A percentile compares a stretch with the other conserved stretches of the same genome.
phyloP scores from a whole-genome alignment of 2,888 invertebrate species.

The Xestia xanthographa region DNA sequence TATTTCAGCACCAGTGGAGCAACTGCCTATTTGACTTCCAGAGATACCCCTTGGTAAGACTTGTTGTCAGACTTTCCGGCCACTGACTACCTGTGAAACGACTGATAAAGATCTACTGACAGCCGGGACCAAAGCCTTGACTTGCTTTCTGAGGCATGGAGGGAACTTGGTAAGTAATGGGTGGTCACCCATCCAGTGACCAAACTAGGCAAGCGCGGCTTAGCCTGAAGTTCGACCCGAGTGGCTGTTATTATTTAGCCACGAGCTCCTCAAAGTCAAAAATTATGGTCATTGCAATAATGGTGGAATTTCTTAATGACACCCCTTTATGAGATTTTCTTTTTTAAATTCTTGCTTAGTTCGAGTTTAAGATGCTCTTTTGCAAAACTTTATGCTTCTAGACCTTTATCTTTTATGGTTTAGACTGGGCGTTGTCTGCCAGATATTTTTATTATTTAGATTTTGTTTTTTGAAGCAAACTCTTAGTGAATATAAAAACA shows the following conservation, averaged over 20 bases:
- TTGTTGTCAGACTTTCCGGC: neutral
- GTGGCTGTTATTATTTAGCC: too few species aligned
- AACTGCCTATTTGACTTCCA: too few species aligned
- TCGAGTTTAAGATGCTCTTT: neutral
- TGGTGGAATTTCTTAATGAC: neutral
- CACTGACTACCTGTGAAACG: neutral
- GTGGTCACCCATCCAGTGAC: too few species aligned
- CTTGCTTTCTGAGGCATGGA: too few species aligned
- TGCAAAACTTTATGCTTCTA: neutral
- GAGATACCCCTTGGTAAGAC: neutral
- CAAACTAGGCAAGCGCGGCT: too few species aligned
- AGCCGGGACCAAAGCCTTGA: neutral
- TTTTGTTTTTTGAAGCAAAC: neutral
- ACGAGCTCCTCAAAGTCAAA: too few species aligned
- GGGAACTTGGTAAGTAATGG: too few species aligned
- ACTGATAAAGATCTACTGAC: neutral
- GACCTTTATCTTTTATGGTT: neutral
- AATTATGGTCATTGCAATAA: neutral
- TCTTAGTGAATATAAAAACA: neutral
- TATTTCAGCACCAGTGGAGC: too few species aligned
- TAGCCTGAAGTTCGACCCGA: too few species aligned
- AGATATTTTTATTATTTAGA: neutral
- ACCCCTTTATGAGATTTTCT: neutral
- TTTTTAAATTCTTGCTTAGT: neutral
- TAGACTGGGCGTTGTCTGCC: neutral